These are phyloP conservation scores for Borostomias antarcticus DNA, from an alignment of 2,797 vertebrate genomes.

Conservation along the genomic window DNA sequence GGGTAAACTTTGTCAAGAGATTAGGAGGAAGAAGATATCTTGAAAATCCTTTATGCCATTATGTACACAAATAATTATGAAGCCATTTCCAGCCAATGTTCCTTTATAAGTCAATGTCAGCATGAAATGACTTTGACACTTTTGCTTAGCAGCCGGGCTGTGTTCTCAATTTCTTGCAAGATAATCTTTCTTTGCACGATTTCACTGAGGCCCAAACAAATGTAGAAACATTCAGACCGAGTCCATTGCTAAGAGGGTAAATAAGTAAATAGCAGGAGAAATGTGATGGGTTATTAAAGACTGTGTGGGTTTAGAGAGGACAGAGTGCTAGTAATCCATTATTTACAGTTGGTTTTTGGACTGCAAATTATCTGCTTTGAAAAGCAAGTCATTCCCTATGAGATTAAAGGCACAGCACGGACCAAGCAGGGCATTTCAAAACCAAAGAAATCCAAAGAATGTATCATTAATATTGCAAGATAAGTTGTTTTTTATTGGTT, in stretches of 20 bases:
- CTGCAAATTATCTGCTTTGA: slow-evolving; percentile 74
- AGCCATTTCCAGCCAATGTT: slow-evolving; percentile 49
- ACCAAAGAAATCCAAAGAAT: slow-evolving; percentile 48
- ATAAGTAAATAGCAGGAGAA: slow-evolving; percentile 69
- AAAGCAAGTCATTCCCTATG: slow-evolving; percentile 76
- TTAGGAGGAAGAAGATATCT: slow-evolving; percentile 61
- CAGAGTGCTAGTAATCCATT: slow-evolving; percentile 80
- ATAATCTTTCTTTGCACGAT: slow-evolving; percentile 67
- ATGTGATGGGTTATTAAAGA: slow-evolving; percentile 82
- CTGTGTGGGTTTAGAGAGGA: slow-evolving; percentile 78
- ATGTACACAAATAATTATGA: slow-evolving; percentile 60
- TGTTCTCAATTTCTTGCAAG: slow-evolving; percentile 65
- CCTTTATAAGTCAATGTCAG: slow-evolving; percentile 62
- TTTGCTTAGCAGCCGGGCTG: slow-evolving; percentile 51
- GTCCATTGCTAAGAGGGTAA: slow-evolving; percentile 67
- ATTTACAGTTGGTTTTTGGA: slow-evolving; percentile 82
- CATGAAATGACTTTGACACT: slow-evolving; percentile 46
- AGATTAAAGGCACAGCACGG: slow-evolving; percentile 72
- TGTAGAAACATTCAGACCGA: slow-evolving; percentile 56
- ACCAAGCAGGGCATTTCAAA: slow-evolving; percentile 67
- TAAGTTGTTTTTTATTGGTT: slow-evolving; percentile 35
- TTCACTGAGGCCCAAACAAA: slow-evolving; percentile 71
- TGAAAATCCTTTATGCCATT: slow-evolving; percentile 57
- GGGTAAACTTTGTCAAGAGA: slow-evolving; percentile 69
- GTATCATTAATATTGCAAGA: slow-evolving; percentile 73